Evolutionary conservation across 2,888 invertebrate species (phyloP), one percentile per base, ranked within the genome.

Genomic region (Vanessa cardui): DNA sequence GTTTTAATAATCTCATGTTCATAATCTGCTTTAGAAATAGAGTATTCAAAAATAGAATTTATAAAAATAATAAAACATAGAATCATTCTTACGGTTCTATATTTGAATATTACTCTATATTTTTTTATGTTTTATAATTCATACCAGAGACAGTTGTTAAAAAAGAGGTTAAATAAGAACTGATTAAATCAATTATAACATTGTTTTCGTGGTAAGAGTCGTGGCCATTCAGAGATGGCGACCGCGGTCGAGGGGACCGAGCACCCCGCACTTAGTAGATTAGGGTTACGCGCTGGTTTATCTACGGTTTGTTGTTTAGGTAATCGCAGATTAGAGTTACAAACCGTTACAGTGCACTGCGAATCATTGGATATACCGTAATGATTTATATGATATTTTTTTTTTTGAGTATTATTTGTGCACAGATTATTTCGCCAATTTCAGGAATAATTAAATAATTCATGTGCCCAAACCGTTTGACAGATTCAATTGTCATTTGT

Each of bases 201-300:
- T 54, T 18, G 58, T 31, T 45, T 46, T 49, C 58, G 50, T 20
- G 49, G 58, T 33, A 52, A 54, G 44, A 58, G n/a, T 54, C 54
- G 54, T n/a, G 33, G 63, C 54, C 47, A 60, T 54, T 21, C 50
- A 59, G 20, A 33, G 49, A 52, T 47, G 44, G 26, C 44, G 58
- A 61, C 26, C 56, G 45, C 62, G 39, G 39, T 39, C 39, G 54
- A 50, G 62, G 64, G 67, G 58, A 59, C 59, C 49, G 52, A 58
- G 45, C 62, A 66, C 69, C 73, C 71, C 64, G 64, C 63, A 58
- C 62, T 60, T 50, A 62, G 65, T 58, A 66, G 68, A 68, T 73
- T 74, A 74, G 74, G 72, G 74, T 73, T 68, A 69, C 71, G 64
- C n/a, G 52, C 60, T 33, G 66, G 62, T 68, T 66, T 71, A 68